Evolutionary conservation across 35 echinoderm and acorn worm genomes (phyloP).

Genomic region (Nesometra sesokonis): DNA sequence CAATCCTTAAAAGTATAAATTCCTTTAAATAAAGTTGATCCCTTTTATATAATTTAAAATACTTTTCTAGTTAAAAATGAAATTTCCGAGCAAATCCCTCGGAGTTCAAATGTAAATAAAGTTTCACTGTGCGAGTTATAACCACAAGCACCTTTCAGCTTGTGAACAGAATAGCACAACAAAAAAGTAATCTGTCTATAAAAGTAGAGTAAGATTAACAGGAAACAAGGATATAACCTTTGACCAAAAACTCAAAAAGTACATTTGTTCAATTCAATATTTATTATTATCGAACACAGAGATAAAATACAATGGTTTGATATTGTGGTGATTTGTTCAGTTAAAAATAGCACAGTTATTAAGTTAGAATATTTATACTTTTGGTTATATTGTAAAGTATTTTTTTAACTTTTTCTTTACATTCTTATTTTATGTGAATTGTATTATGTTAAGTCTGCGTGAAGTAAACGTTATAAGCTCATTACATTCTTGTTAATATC

Average conservation of each 20-base stretch:
- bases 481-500: too few relatives aligned
- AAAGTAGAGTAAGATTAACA: neutral
- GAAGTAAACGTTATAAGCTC: too few relatives aligned
- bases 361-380: too few relatives aligned
- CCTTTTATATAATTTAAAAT: neutral
- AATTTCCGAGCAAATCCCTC: neutral
- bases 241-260: neutral
- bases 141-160: neutral
- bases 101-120: neutral
- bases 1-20: neutral
- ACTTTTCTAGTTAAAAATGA: neutral
- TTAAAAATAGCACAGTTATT: too few relatives aligned
- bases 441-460: too few relatives aligned
- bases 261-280: too few relatives aligned
- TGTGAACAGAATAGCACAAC: neutral
- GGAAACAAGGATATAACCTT: neutral
- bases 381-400: too few relatives aligned
- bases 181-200: neutral
- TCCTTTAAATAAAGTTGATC: neutral
- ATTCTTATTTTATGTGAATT: too few relatives aligned
- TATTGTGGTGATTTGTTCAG: too few relatives aligned
- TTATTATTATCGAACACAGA: too few relatives aligned
- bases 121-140: neutral
- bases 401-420: too few relatives aligned
- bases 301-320: too few relatives aligned